Evolutionary conservation across 2,113 vertebrate genomes (phyloP).

Genomic region (Labeo rohita): DNA sequence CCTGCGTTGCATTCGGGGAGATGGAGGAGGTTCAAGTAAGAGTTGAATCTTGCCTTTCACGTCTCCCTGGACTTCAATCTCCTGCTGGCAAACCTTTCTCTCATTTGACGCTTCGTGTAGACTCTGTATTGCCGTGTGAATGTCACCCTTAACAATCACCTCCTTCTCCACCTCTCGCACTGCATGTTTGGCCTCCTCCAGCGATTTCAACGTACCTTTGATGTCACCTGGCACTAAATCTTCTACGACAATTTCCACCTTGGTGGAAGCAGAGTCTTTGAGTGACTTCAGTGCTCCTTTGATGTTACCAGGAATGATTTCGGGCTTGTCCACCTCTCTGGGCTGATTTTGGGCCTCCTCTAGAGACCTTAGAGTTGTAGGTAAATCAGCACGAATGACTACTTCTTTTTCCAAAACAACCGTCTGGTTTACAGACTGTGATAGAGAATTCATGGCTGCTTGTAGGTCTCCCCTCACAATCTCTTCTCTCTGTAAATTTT

Average conservation of each 20-base stretch:
- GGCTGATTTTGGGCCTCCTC: slow-evolving; percentile 74
- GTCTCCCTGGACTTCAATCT: slow-evolving; percentile 71
- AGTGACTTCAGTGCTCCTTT: slow-evolving; percentile 82
- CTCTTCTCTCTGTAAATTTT: slow-evolving; percentile 78
- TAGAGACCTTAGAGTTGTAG: slow-evolving; percentile 78
- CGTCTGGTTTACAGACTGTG: slow-evolving; percentile 81
- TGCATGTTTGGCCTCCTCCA: slow-evolving; percentile 77
- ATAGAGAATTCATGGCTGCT: slow-evolving; percentile 80
- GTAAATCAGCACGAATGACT: slow-evolving; percentile 81
- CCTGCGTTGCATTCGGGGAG: slow-evolving; percentile 70
- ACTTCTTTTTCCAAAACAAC: slow-evolving; percentile 81
- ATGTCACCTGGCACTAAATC: slow-evolving; percentile 84
- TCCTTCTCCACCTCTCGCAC: slow-evolving; percentile 79
- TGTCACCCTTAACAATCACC: slow-evolving; percentile 72
- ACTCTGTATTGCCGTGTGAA: slow-evolving; percentile 70
- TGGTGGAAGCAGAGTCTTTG: slow-evolving; percentile 80
- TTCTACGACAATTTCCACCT: slow-evolving; percentile 75
- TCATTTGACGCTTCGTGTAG: slow-evolving; percentile 74
- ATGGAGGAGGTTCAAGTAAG: slow-evolving; percentile 72
- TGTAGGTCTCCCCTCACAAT: slow-evolving; percentile 84
- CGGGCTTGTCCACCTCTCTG: slow-evolving; percentile 79
- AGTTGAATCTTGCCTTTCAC: slow-evolving; percentile 77
- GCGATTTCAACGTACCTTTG: slow-evolving; percentile 80
- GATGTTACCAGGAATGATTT: slow-evolving; percentile 81
- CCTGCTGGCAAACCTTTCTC: slow-evolving; percentile 68